phyloP scores from a whole-genome alignment of 2,797 vertebrate species.

The Lepus townsendii region DNA sequence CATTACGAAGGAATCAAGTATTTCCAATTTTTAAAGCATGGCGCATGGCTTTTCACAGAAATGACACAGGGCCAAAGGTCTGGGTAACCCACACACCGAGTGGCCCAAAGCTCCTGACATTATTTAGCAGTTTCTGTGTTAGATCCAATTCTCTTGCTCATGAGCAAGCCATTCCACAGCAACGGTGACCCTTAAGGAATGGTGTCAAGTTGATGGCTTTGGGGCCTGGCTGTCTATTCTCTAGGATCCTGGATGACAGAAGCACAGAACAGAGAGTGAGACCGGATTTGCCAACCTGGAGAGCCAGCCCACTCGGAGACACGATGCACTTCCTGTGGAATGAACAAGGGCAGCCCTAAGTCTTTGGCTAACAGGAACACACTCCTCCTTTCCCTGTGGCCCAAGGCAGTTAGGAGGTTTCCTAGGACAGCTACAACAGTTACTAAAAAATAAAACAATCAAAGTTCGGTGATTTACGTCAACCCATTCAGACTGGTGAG shows the following conservation, averaged over 20 bases:
- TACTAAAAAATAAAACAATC: not conserved
- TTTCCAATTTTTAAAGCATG: not conserved
- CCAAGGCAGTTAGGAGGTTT: not conserved
- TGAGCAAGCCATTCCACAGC: not conserved
- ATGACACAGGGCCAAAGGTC: not conserved
- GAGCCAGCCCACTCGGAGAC: not conserved
- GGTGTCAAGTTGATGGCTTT: not conserved
- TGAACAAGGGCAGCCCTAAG: not conserved
- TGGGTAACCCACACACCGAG: not conserved
- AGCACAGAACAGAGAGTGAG: not conserved
- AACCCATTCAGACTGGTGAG: not conserved
- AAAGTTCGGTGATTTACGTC: not conserved
- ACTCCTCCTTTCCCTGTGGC: not conserved
- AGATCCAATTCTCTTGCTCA: not conserved
- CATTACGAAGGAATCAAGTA: not conserved
- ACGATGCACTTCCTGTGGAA: not conserved
- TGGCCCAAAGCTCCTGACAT: not conserved
- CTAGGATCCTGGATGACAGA: constrained; percentile 15
- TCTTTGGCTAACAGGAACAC: not conserved
- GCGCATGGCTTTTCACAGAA: not conserved
- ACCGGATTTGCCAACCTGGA: constrained; percentile 38
- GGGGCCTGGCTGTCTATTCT: not conserved
- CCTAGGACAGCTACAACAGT: not conserved
- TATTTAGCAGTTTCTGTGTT: not conserved
- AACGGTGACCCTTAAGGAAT: constrained; percentile 1